Evolutionary conservation across 35 echinoderm and acorn worm genomes (phyloP).

Genomic region (Nesometra sesokonis): DNA sequence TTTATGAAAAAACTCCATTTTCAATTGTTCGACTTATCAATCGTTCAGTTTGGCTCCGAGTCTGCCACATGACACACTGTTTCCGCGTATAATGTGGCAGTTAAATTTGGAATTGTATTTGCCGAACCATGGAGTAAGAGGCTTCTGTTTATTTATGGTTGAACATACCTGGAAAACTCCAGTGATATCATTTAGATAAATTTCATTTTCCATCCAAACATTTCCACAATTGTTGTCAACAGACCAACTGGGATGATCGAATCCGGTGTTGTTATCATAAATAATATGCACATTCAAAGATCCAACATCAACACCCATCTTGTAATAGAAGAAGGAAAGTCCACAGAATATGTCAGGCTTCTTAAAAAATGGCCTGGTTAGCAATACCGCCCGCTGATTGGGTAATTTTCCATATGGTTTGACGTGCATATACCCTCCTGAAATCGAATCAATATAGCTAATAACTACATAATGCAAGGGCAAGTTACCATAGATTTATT

Average conservation of each 20-base stretch:
- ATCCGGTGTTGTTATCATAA: conserved; percentile 16
- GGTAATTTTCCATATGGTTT: conserved; percentile 30
- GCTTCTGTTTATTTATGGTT: too few species aligned
- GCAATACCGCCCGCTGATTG: conserved; percentile 23
- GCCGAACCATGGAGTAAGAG: too few species aligned
- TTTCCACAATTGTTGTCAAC: conserved; percentile 33
- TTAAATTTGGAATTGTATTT: too few species aligned
- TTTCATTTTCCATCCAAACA: conserved; percentile 40
- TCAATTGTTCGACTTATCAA: too few species aligned
- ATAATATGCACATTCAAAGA: conserved; percentile 31
- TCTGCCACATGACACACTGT: too few species aligned
- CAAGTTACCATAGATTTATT: too few species aligned
- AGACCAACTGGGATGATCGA: conserved; percentile 27
- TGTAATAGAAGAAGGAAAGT: conserved; percentile 81
- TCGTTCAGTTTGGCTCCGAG: too few species aligned
- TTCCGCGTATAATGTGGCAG: too few species aligned
- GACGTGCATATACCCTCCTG: conserved; percentile 78
- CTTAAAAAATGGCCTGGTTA: conserved; percentile 50
- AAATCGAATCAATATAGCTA: too few species aligned
- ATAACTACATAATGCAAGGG: too few species aligned
- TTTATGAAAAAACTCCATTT: too few species aligned
- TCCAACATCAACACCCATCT: conserved; percentile 58
- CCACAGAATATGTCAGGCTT: conserved; percentile 20
- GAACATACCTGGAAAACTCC: conserved; percentile 56
- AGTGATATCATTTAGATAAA: conserved; percentile 39